Evolutionary conservation across 1,140 invertebrate genomes (phyloP).

Genomic region (Mamestra configurata): DNA sequence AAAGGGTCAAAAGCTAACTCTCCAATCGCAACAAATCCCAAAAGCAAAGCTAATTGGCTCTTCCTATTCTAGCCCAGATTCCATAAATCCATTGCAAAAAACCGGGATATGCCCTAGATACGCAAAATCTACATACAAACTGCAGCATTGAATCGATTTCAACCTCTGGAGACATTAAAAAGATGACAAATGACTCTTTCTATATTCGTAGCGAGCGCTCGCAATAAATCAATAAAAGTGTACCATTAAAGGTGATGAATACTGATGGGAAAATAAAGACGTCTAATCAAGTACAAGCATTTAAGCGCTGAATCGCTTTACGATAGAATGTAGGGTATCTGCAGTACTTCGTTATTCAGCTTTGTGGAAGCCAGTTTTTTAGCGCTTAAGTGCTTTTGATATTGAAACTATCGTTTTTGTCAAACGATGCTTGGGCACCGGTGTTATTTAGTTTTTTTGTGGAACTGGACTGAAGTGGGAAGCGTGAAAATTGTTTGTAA

Average conservation of each 20-base stretch:
- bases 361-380: constrained; percentile 27
- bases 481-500: constrained; percentile 32
- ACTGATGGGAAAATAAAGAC: constrained; percentile 43
- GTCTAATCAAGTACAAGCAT: constrained; percentile 23
- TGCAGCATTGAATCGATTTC: not conserved
- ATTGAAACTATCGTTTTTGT: constrained; percentile 40
- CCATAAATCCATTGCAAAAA: constrained; percentile 13
- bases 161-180: not conserved
- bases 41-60: constrained; percentile 20
- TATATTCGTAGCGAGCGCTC: constrained; percentile 1
- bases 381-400: constrained; percentile 28
- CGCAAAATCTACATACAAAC: constrained; percentile 12
- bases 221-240: constrained; percentile 30
- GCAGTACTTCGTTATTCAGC: constrained; percentile 13
- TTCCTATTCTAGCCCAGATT: not conserved
- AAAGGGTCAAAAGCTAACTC: not conserved
- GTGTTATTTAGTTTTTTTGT: not conserved
- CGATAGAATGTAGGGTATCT: constrained; percentile 8
- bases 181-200: constrained; percentile 31
- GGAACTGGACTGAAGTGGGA: not conserved
- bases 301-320: constrained; percentile 16
- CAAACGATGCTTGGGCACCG: constrained; percentile 5
- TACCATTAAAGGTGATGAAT: constrained; percentile 27
- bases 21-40: not conserved
- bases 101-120: not conserved